Evolutionary conservation across 2,797 vertebrate genomes (phyloP).

Genomic region (Helicolenus hilgendorfi): DNA sequence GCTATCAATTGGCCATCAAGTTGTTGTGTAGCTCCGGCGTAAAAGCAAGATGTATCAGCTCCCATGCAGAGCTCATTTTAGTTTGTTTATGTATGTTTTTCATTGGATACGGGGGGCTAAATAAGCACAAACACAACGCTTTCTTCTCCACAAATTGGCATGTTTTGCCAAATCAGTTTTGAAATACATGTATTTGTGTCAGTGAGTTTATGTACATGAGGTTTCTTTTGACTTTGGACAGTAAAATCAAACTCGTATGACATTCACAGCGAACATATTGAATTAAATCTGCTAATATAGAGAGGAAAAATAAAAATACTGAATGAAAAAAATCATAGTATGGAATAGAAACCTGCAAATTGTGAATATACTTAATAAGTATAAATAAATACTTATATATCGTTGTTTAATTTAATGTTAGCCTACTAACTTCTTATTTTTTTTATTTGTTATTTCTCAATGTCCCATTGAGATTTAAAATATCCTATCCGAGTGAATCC

Average conservation of each 20-base stretch:
- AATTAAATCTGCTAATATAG: background rate
- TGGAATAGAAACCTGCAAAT: background rate
- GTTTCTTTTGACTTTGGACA: background rate
- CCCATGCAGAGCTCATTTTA: slow-evolving; percentile 35
- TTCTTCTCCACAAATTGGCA: background rate
- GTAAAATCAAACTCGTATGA: background rate
- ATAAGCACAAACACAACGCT: slow-evolving; percentile 13
- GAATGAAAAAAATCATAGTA: background rate
- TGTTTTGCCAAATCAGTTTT: background rate
- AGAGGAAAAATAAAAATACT: background rate
- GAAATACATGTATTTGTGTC: background rate
- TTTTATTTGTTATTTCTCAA: background rate
- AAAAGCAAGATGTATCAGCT: slow-evolving; percentile 1
- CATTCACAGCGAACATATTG: background rate
- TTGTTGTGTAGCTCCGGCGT: background rate
- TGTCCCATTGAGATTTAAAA: background rate
- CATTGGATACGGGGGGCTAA: slow-evolving; percentile 17
- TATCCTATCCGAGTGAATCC: background rate
- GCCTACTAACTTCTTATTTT: background rate
- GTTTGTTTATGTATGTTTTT: slow-evolving; percentile 19
- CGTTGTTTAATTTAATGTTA: background rate
- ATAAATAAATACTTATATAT: background rate
- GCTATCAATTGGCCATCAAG: slow-evolving; percentile 1
- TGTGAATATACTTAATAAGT: background rate
- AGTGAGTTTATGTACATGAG: background rate